phyloP scores from a whole-genome alignment of 35 echinoderm and acorn worm genomes.

The Heliocidaris tuberculata region DNA sequence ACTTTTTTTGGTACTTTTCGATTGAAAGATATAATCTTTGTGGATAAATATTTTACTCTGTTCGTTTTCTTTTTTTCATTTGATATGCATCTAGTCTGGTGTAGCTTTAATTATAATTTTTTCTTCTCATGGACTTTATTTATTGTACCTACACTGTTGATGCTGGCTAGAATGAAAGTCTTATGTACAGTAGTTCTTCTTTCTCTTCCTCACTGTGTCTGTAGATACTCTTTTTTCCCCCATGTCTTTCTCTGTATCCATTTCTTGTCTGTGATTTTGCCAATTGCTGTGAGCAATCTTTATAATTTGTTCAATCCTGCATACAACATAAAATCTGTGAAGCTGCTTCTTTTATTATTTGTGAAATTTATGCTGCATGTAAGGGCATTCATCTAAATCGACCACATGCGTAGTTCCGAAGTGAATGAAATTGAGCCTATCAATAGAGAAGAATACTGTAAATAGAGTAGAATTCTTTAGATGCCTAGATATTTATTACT shows the following conservation, averaged over 20 bases:
- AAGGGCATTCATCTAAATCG: background rate
- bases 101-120: too few species aligned
- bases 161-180: too few species aligned
- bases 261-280: background rate
- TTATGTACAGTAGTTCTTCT: too few species aligned
- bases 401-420: background rate
- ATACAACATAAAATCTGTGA: background rate
- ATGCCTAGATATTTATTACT: too few species aligned
- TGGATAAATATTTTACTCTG: too few species aligned
- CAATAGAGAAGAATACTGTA: background rate
- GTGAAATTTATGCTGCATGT: too few species aligned
- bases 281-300: background rate
- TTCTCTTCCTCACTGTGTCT: background rate
- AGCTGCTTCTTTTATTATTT: background rate
- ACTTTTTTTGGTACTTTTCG: too few species aligned
- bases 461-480: background rate
- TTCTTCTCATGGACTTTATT: too few species aligned
- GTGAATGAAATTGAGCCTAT: background rate
- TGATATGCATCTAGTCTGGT: too few species aligned
- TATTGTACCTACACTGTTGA: too few species aligned
- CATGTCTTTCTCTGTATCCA: background rate
- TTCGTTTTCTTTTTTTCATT: too few species aligned
- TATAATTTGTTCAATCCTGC: background rate
- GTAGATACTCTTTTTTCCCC: background rate
- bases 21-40: too few species aligned